Conservation (phyloP, 1,140 invertebrate genomes). For the Rhopalosiphum padi region DNA sequence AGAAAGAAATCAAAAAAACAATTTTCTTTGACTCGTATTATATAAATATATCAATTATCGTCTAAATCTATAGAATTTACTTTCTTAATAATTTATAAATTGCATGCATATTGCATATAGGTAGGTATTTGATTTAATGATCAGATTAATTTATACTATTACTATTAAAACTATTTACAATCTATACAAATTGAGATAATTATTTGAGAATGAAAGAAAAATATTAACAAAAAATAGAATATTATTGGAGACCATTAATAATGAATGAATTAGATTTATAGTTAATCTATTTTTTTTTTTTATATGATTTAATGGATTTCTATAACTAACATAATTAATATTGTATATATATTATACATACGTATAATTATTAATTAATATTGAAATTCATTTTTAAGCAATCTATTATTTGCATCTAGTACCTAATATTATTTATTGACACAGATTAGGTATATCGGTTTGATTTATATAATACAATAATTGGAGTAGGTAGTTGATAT, state of each 20-base stretch:
- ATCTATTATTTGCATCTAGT: not conserved
- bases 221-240: not conserved
- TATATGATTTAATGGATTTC: not conserved
- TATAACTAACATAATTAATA: not conserved
- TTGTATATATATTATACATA: no score
- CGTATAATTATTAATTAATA: not conserved
- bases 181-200: no score
- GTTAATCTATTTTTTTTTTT: not conserved
- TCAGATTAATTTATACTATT: not conserved
- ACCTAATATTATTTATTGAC: not conserved
- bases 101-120: no score
- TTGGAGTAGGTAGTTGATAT: not conserved
- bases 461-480: not conserved
- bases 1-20: not conserved
- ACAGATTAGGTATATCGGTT: not conserved
- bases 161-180: not conserved
- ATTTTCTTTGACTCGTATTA: not conserved
- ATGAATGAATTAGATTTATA: not conserved
- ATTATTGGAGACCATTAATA: not conserved
- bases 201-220: no score
- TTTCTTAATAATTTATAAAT: not conserved
- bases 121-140: not conserved
- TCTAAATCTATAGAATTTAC: no score
- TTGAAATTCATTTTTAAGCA: not conserved
- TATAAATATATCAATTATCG: not conserved